Evolutionary conservation across 1,140 invertebrate genomes (phyloP).

Genomic region (Ceratina japonica): DNA sequence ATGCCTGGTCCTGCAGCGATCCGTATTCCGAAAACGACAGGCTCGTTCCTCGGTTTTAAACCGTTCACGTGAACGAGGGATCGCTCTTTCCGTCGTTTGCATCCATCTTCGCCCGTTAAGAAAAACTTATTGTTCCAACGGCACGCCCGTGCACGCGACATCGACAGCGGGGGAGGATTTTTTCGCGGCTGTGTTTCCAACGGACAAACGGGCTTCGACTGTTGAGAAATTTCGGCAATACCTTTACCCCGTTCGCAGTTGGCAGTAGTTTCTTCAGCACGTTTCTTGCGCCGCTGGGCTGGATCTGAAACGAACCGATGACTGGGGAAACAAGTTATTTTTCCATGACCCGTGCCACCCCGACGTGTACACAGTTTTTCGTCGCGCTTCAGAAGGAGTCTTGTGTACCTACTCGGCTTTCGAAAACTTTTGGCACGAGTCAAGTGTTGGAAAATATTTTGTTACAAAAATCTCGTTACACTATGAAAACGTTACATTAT

Average conservation of each 20-base stretch:
- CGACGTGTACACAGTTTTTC: constrained; percentile 15
- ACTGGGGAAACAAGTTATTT: constrained; percentile 41
- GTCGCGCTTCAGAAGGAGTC: neutral
- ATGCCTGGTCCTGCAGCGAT: too few relatives aligned
- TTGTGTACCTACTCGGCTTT: neutral
- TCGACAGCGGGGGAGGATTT: neutral
- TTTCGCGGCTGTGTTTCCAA: constrained; percentile 13
- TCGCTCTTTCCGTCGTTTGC: constrained; percentile 41
- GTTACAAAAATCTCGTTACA: too few relatives aligned
- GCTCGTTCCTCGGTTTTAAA: neutral
- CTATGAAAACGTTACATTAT: too few relatives aligned
- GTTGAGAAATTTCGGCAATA: constrained; percentile 42
- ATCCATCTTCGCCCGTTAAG: constrained; percentile 27
- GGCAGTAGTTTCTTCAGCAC: neutral
- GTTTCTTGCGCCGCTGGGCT: constrained; percentile 2
- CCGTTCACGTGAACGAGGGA: neutral
- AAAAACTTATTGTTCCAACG: constrained; percentile 30
- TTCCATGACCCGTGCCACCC: neutral
- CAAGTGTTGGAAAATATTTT: neutral
- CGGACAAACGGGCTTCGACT: neutral
- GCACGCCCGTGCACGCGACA: constrained; percentile 7
- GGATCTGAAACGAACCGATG: constrained; percentile 31
- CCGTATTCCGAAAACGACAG: neutral
- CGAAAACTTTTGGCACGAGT: too few relatives aligned
- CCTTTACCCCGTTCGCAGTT: constrained; percentile 1